Conservation (phyloP, 2,113 vertebrate species). For the Microcebus lehilahytsara region DNA sequence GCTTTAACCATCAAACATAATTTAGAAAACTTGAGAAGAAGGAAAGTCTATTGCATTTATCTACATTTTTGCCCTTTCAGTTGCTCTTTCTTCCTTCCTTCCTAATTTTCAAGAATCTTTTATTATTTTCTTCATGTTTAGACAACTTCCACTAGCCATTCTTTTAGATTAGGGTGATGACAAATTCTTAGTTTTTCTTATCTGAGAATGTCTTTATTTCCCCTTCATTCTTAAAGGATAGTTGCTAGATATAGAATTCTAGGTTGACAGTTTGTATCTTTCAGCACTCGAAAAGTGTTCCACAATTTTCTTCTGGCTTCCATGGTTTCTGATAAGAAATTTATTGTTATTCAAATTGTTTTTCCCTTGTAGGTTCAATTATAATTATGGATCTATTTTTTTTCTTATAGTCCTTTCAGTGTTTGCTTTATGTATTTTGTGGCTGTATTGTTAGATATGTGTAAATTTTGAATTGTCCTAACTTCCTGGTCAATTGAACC, state of each 20-base stretch:
- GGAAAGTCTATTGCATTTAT: not conserved
- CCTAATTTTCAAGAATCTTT: not conserved
- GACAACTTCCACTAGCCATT: not conserved
- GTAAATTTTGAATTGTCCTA: not conserved
- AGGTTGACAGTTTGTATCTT: not conserved
- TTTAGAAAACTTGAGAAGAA: not conserved
- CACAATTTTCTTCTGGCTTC: not conserved
- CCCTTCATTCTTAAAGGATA: constrained; percentile 4
- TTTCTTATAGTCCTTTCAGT: not conserved
- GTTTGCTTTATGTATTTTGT: not conserved
- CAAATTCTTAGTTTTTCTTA: not conserved
- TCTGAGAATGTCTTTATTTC: not conserved
- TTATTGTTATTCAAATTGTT: not conserved
- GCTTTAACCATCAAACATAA: not conserved
- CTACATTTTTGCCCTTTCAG: not conserved
- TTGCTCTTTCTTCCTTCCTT: not conserved
- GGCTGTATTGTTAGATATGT: not conserved
- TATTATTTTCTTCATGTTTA: not conserved
- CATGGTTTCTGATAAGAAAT: constrained; percentile 10
- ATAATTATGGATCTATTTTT: not conserved
- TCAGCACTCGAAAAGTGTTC: not conserved
- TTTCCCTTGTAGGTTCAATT: not conserved
- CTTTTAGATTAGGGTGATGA: not conserved
- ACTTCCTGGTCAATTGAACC: not conserved
- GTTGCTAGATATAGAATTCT: not conserved